A percentile compares a stretch with the other conserved stretches of the same genome.
Conservation (phyloP, 2,888 invertebrate species). For the Ophion slaviceki region DNA sequence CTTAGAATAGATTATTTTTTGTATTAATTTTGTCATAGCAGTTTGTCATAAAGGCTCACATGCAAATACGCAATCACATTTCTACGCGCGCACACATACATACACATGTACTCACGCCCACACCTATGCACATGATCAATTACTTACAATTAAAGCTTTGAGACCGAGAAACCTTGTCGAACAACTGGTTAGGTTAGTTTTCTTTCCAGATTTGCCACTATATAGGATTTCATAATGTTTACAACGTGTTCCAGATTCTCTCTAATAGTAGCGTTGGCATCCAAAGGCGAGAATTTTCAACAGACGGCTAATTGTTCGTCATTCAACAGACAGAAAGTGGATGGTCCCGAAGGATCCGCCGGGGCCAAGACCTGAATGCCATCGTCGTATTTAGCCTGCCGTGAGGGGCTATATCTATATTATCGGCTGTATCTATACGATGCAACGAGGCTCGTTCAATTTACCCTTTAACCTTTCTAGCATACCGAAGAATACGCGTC, state of each 20-base stretch:
- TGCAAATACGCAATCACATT: no score
- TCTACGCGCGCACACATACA: no score
- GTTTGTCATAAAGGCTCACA: no score
- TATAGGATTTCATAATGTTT: not conserved
- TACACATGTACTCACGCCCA: no score
- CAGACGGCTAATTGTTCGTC: slow-evolving; percentile 3
- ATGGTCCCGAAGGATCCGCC: slow-evolving; percentile 2
- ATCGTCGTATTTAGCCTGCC: slow-evolving; percentile 63
- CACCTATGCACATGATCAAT: no score
- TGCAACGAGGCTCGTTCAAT: slow-evolving; percentile 57
- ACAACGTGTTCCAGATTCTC: no score
- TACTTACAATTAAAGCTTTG: no score
- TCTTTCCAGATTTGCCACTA: slow-evolving; percentile 8
- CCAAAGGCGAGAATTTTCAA: not conserved
- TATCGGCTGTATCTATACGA: slow-evolving; percentile 41
- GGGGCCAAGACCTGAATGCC: slow-evolving; percentile 68
- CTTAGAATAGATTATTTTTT: no score
- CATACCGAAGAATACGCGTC: slow-evolving; percentile 47
- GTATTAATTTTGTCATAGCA: no score
- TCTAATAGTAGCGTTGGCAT: not conserved
- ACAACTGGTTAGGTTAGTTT: not conserved
- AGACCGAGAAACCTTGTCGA: not conserved
- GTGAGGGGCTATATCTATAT: slow-evolving; percentile 23
- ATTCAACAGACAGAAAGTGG: slow-evolving; percentile 10
- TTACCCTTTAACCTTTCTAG: slow-evolving; percentile 69